These are phyloP conservation scores for Phortica magna DNA, from an alignment of 2,888 invertebrate species.

Conservation along the genomic window DNA sequence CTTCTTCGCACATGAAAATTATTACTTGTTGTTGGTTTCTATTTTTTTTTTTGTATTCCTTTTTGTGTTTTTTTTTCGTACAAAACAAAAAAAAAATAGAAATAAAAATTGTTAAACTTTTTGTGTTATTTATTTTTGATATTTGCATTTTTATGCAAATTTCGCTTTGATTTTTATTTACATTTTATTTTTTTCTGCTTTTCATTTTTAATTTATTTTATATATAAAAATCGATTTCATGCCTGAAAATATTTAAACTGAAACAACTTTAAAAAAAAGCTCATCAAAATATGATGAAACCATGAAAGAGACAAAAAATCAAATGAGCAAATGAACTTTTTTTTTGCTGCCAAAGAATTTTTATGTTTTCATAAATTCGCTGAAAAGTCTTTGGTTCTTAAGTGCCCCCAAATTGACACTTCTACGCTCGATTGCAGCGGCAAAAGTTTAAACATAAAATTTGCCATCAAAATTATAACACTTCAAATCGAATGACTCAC, in stretches of 20 bases:
- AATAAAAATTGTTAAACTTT: not conserved
- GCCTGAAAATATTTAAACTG: too few species aligned
- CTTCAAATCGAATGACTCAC: slow-evolving; percentile 13
- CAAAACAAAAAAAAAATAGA: not conserved
- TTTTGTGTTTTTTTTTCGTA: not conserved
- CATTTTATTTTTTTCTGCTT: not conserved
- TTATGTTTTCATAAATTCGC: too few species aligned
- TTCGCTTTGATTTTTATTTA: not conserved
- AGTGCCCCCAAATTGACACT: slow-evolving; percentile 26
- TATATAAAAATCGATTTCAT: not conserved
- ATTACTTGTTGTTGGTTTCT: not conserved
- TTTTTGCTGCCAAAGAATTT: too few species aligned
- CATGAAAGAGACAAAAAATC: too few species aligned
- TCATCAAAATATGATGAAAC: too few species aligned
- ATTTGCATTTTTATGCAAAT: not conserved
- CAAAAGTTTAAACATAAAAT: slow-evolving; percentile 26
- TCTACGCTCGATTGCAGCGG: not conserved
- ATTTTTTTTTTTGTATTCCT: not conserved
- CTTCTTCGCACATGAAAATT: slow-evolving; percentile 26
- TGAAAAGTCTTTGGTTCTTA: not conserved
- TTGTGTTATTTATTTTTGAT: too few species aligned
- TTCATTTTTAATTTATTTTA: not conserved
- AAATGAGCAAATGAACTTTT: too few species aligned
- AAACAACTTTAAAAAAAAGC: too few species aligned
- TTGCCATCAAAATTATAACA: slow-evolving; percentile 23